Evolutionary conservation across 2,797 vertebrate species (phyloP), one percentile per base, ranked within the genome.

Genomic region (Petrocephalus sullivani): DNA sequence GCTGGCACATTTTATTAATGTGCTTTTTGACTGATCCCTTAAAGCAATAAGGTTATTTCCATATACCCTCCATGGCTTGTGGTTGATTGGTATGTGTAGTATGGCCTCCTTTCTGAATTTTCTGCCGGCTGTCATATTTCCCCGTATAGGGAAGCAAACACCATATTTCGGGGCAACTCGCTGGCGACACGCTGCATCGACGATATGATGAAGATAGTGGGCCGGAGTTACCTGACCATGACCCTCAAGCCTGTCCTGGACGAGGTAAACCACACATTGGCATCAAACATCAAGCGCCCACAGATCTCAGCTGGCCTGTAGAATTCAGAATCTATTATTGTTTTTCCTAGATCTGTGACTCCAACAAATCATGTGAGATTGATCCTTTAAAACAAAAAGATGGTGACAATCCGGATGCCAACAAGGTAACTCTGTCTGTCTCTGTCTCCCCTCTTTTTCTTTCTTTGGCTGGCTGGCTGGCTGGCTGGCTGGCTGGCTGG

Each of bases 191-290:
- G 98, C 10, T 98, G 98, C 94, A 97, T 99, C 83, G 98, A 99
- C 91, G 98, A 99, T 93, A 98, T 98, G 96, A 99, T 99, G 98
- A 99, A 99, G 95, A 98, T 99, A 91, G 98, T 99, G 91, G 98
- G 98, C 88, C 96, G 98, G 91, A 97, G 97, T 95, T 99, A 99
- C 95, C 94, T 99, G 91, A 97, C 97, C 82, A 97, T 98, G 92
- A 99, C 98, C n/a, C 93, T 99, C 91, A 99, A 99, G 93, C 94
- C 97, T 91, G 96, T 98, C 89, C 95, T 99, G 90, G 98, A 99
- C 93, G 98, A 99, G 97, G 98, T 99, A 94, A 78, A 89, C 89
- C n/a, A 60, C 58, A 8, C 37, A 1, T n/a, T 21, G 6, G 7
- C 37, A n/a, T 54, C 6, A n/a, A 41, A 46, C 8, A 5, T 71